These are phyloP conservation scores for Venusia cambrica DNA, from an alignment of 2,888 invertebrate species.

Conservation along the genomic window DNA sequence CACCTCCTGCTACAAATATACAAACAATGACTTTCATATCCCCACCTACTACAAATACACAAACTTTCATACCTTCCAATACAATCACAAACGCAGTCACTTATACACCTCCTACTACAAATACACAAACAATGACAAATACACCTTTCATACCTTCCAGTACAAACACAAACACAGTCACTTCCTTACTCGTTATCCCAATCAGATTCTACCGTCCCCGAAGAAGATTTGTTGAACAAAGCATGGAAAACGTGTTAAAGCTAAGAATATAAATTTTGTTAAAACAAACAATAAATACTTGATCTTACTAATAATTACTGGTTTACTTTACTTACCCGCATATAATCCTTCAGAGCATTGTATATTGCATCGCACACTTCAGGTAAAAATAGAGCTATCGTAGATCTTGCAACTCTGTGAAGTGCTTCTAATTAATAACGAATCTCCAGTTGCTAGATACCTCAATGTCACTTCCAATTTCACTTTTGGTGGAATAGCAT, in stretches of 20 bases:
- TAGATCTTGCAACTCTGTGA: conserved; percentile 8
- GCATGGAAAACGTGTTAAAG: too few relatives aligned
- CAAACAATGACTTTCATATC: neutral
- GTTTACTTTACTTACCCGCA: conserved; percentile 3
- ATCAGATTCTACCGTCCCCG: too few relatives aligned
- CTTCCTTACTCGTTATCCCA: too few relatives aligned
- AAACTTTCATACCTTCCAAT: too few relatives aligned
- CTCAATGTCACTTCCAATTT: conserved; percentile 14
- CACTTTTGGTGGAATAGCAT: conserved; percentile 14
- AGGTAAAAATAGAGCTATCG: conserved; percentile 14
- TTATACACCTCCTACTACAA: neutral
- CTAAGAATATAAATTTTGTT: too few relatives aligned
- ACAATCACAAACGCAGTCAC: too few relatives aligned
- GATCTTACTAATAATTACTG: neutral
- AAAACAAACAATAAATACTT: too few relatives aligned
- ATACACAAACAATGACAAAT: neutral
- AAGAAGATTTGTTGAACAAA: too few relatives aligned
- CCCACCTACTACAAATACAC: too few relatives aligned
- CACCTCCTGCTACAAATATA: neutral
- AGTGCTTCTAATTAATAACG: conserved; percentile 8
- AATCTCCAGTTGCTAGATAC: conserved; percentile 11
- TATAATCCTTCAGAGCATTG: conserved; percentile 6
- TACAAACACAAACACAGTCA: too few relatives aligned
- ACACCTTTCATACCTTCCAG: too few relatives aligned
- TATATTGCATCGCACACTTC: conserved; percentile 14